Evolutionary conservation across 2,888 invertebrate genomes (phyloP).

Genomic region (Cephus nigrinus): DNA sequence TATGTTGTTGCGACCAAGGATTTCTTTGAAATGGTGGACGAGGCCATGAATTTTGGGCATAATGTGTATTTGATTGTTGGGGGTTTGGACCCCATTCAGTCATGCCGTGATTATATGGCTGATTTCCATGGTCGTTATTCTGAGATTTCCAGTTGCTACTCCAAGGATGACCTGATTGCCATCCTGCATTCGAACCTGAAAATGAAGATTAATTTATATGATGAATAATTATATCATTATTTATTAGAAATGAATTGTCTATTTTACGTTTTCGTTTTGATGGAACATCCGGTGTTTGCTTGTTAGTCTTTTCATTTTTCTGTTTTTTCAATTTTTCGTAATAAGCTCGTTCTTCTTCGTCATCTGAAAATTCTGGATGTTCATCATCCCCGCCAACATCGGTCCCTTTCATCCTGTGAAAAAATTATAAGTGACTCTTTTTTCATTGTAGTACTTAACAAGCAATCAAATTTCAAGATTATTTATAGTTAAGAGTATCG

Average conservation of each 20-base stretch:
- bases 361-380: slow-evolving; percentile 90
- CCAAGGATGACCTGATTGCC: slow-evolving; percentile 57
- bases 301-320: slow-evolving; percentile 28
- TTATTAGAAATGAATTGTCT: slow-evolving; percentile 24
- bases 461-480: slow-evolving; percentile 6
- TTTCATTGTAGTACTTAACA: background rate
- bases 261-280: slow-evolving; percentile 37
- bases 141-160: slow-evolving; percentile 36
- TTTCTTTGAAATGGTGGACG: slow-evolving; percentile 26
- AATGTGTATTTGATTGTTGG: slow-evolving; percentile 13
- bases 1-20: slow-evolving; percentile 11
- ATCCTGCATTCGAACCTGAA: slow-evolving; percentile 28
- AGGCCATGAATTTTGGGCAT: slow-evolving; percentile 33
- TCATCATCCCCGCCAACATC: slow-evolving; percentile 93
- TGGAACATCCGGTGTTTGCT: slow-evolving; percentile 21
- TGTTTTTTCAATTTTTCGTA: slow-evolving; percentile 45
- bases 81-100: slow-evolving; percentile 12
- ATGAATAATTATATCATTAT: slow-evolving; percentile 4
- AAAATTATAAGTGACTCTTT: slow-evolving; percentile 27
- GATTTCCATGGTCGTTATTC: slow-evolving; percentile 13
- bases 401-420: slow-evolving; percentile 80
- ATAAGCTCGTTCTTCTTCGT: slow-evolving; percentile 80
- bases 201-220: slow-evolving; percentile 16
- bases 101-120: background rate
- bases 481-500: slow-evolving; percentile 11